phyloP scores from a whole-genome alignment of 2,113 vertebrate species.

The Morone saxatilis region DNA sequence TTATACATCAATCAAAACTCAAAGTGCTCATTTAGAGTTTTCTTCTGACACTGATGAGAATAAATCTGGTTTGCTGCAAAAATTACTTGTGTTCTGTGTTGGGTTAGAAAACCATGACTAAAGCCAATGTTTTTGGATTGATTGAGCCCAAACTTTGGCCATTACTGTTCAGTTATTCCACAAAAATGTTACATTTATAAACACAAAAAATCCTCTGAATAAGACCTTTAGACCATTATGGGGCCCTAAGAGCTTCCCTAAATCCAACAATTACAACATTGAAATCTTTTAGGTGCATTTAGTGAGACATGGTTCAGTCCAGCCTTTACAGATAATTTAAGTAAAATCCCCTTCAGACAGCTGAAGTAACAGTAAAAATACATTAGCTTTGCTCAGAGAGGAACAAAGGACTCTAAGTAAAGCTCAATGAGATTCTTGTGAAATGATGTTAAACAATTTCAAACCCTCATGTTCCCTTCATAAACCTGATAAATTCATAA shows the following conservation, averaged over 20 bases:
- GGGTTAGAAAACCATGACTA: neutral
- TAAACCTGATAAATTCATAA: neutral
- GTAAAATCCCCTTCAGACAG: neutral
- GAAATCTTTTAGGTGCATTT: neutral
- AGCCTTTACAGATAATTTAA: neutral
- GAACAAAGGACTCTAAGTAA: neutral
- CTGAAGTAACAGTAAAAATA: neutral
- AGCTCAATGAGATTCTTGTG: neutral
- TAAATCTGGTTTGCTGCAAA: slow-evolving; percentile 1
- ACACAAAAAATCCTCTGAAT: neutral
- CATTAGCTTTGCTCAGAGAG: neutral
- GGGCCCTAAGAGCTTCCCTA: neutral
- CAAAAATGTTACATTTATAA: neutral
- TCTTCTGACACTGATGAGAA: slow-evolving; percentile 18
- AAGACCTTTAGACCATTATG: neutral
- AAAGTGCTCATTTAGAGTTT: slow-evolving; percentile 14
- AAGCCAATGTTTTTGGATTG: neutral
- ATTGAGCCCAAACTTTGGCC: neutral
- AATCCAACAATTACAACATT: neutral
- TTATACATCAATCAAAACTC: slow-evolving; percentile 13
- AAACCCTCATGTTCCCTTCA: neutral
- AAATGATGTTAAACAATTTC: neutral
- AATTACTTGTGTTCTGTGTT: neutral
- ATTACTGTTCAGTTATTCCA: neutral
- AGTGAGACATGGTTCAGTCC: neutral